Evolutionary conservation across 2,888 invertebrate species (phyloP).

Genomic region (Rhopalosiphum nymphaeae): DNA sequence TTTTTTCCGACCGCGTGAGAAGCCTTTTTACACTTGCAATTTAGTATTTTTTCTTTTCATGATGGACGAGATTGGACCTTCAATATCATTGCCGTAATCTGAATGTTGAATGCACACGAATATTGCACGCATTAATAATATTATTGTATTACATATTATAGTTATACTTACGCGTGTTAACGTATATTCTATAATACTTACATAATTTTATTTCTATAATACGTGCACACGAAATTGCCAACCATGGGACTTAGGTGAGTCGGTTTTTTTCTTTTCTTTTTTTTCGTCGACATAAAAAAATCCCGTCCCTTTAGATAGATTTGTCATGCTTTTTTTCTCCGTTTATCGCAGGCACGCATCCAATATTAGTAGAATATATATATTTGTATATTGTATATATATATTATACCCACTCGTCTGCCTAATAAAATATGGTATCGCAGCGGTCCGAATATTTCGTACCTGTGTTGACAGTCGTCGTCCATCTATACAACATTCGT

Average conservation of each 20-base stretch:
- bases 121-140: neutral
- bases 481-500: neutral
- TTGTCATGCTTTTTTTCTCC: constrained; percentile 23
- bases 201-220: neutral
- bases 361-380: neutral
- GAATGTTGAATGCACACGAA: neutral
- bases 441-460: neutral
- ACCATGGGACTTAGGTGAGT: constrained; percentile 15
- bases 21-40: neutral
- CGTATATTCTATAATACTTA: neutral
- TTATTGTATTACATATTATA: neutral
- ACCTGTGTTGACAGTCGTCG: neutral
- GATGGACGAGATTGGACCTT: neutral
- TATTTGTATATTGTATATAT: no score
- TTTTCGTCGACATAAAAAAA: neutral
- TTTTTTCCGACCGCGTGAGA: neutral
- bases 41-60: neutral
- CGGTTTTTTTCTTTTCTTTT: neutral
- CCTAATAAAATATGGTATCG: neutral
- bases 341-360: neutral
- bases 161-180: neutral
- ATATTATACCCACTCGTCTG: neutral
- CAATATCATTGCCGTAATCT: neutral
- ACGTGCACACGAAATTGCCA: neutral
- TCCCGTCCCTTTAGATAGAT: constrained; percentile 6